Conservation (phyloP, 1,140 invertebrate genomes). For the Rhizoglyphus robini region DNA sequence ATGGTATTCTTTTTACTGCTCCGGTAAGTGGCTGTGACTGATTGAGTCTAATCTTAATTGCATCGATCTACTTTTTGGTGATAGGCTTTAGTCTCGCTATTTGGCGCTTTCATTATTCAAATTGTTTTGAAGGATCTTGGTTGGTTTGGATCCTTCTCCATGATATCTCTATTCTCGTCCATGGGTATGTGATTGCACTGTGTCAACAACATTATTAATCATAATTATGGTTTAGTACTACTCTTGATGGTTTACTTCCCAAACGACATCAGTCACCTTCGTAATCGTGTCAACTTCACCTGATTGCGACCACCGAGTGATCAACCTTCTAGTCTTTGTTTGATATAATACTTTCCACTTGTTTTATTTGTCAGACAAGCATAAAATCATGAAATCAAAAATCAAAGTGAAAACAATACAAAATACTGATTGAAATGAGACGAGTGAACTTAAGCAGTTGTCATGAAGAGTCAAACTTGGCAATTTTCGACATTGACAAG, state of each 20-base stretch:
- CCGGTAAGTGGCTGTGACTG: slow-evolving; percentile 22
- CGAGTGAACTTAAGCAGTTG: too few species aligned
- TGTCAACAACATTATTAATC: background rate
- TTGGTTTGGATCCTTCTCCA: slow-evolving; percentile 20
- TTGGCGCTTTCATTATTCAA: slow-evolving; percentile 17
- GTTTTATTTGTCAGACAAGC: background rate
- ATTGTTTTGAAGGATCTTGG: slow-evolving; percentile 8
- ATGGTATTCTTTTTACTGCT: slow-evolving; percentile 29
- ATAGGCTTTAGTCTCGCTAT: slow-evolving; percentile 8
- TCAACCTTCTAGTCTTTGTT: background rate
- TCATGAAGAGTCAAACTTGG: background rate
- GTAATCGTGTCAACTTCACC: slow-evolving; percentile 13
- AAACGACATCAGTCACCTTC: background rate
- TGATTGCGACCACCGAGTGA: too few species aligned
- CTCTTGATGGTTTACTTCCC: slow-evolving; percentile 2
- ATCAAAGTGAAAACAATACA: too few species aligned
- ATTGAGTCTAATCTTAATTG: background rate
- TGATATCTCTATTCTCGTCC: slow-evolving; percentile 3
- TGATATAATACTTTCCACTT: background rate
- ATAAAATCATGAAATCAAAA: background rate
- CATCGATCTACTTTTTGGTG: background rate
- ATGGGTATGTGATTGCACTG: slow-evolving; percentile 2
- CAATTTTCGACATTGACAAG: background rate
- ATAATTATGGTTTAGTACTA: background rate
- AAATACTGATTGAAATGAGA: too few species aligned